Percentiles rank a stretch among this genome's conserved stretches.
These are phyloP conservation scores for Petrophora chlorosata DNA, from an alignment of 2,888 invertebrate genomes.

Conservation along the genomic window DNA sequence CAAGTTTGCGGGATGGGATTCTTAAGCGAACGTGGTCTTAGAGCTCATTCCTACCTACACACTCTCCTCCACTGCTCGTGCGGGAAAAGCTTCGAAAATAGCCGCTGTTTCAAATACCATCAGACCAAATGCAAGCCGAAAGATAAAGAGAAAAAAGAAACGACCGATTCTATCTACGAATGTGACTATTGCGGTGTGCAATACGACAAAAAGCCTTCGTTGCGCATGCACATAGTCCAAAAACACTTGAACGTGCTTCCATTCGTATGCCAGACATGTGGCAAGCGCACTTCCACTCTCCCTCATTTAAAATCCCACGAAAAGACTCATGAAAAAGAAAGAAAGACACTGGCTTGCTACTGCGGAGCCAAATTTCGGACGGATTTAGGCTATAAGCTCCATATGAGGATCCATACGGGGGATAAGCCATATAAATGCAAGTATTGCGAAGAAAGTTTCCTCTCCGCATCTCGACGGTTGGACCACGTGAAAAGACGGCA, in stretches of 20 bases:
- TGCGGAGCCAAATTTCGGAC: conserved; percentile 67
- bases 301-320: conserved; percentile 64
- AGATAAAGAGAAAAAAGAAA: conserved; percentile 4
- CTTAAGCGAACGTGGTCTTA: conserved; percentile 53
- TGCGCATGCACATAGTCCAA: conserved; percentile 66
- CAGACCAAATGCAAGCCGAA: conserved; percentile 46
- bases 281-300: conserved; percentile 65
- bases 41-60: conserved; percentile 62
- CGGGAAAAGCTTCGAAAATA: conserved; percentile 59
- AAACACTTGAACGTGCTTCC: conserved; percentile 69
- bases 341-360: conserved; percentile 56
- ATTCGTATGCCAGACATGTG: conserved; percentile 62
- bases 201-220: conserved; percentile 66
- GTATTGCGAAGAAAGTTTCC: conserved; percentile 64
- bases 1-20: conserved; percentile 57
- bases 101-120: conserved; percentile 63
- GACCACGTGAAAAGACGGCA: conserved; percentile 72
- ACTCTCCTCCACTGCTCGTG: conserved; percentile 63
- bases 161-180: conserved; percentile 39
- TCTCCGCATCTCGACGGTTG: conserved; percentile 66
- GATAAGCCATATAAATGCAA: conserved; percentile 64
- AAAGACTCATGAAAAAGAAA: conserved; percentile 50
- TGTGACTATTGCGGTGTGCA: conserved; percentile 64
- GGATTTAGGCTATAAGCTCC: conserved; percentile 60
- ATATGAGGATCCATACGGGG: conserved; percentile 67